Base-by-base conservation (phyloP, 2,888 invertebrate species). In the Lithophane socia region DNA sequence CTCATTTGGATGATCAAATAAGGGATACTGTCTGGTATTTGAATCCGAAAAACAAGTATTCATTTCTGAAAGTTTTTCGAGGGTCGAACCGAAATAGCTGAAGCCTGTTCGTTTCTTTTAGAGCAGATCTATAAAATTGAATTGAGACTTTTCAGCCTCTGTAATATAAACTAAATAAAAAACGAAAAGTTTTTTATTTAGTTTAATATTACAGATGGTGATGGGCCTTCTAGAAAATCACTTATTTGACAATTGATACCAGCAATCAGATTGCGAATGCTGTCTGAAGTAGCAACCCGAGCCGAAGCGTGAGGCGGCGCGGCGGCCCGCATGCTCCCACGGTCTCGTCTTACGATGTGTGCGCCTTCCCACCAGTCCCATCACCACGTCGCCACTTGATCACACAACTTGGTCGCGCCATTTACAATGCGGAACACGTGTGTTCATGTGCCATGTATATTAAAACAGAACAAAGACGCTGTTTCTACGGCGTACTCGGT, bases 391-490 rank as follows among this genome's bases (percentile, higher is more conserved):
- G 86, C 88, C 90, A 91, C 91, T 92, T 91, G 90, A 89, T 90
- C 88, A 90, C 90, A 90, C 84, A 89, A 89, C 87, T 90, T 87
- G 88, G 89, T 87, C 89, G 89, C 88, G 86, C 84, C 91, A 93
- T 93, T 92, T 92, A 92, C 92, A 91, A 94, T 93, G 91, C 92
- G 88, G 89, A 92, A 93, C 95, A 95, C 95, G 95, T 95, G 95
- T 93, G 90, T 90, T 87, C 79, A 86, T 86, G 89, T 90, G 87
- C 88, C 88, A 87, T 83, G 83, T 80, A 82, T 83, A 77, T 86
- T 80, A 65, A 86, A 83, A 63, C 81, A 77, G 79, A 86, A 90
- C 86, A 86, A 85, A 78, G 88, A 77, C 75, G 75, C 76, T 66
- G 67, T 77, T 78, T 76, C 68, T 74, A 72, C 73, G 81, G 47